These are phyloP conservation scores for Nannoperca obscura DNA, from an alignment of 2,797 vertebrate species.

Conservation along the genomic window DNA sequence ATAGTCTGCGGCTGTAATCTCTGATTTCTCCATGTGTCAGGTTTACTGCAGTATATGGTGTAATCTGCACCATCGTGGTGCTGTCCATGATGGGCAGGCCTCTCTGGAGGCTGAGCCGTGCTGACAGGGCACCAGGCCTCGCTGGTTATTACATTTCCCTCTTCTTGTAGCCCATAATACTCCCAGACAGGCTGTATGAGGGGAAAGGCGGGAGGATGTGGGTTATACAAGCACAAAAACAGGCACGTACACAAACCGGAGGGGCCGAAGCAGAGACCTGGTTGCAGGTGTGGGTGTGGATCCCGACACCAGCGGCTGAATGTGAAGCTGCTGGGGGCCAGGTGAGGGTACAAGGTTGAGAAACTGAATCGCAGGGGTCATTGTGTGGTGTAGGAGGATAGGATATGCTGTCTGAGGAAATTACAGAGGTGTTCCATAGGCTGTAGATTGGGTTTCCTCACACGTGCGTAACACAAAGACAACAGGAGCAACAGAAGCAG, in stretches of 20 bases:
- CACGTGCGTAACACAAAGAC: conserved; percentile 32
- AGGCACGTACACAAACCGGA: background rate
- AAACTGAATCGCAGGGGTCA: conserved; percentile 31
- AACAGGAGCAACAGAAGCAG: conserved; percentile 12
- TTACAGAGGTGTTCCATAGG: conserved; percentile 15
- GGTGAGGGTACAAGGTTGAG: conserved; percentile 24
- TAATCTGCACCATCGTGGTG: conserved; percentile 48
- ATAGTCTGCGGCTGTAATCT: conserved; percentile 52
- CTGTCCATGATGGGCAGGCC: conserved; percentile 41
- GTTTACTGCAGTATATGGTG: conserved; percentile 29
- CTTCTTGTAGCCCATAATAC: conserved; percentile 40
- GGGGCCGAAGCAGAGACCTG: conserved; percentile 30
- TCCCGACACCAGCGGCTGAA: conserved; percentile 10
- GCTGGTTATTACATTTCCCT: conserved; percentile 54
- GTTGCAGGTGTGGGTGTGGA: conserved; percentile 8
- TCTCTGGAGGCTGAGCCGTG: conserved; percentile 52
- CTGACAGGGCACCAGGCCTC: conserved; percentile 57
- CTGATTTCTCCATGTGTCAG: conserved; percentile 46
- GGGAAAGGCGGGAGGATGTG: conserved; percentile 16
- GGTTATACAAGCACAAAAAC: conserved; percentile 38
- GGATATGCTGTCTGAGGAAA: conserved; percentile 35
- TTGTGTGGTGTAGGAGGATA: conserved; percentile 15
- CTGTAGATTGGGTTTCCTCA: conserved; percentile 26
- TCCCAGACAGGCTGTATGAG: conserved; percentile 34
- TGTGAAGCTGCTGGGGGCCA: conserved; percentile 27